These are phyloP conservation scores for Gobius niger DNA, from an alignment of 2,113 vertebrate genomes.

Conservation along the genomic window DNA sequence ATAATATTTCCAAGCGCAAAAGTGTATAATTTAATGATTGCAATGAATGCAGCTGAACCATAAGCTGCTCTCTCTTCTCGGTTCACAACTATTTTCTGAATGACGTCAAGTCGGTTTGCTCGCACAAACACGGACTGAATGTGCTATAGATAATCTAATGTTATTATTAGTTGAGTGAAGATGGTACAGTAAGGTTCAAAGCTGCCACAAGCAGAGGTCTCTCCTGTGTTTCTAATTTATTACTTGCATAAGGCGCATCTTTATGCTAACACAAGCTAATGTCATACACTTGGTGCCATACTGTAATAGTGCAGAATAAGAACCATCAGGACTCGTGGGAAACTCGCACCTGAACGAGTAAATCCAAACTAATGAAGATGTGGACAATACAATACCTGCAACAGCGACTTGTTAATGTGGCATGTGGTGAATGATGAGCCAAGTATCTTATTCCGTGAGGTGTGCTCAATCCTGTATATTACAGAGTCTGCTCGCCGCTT, in stretches of 20 bases:
- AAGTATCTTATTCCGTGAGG: conserved; percentile 37
- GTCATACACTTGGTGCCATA: conserved; percentile 3
- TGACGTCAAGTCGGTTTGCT: too few species aligned
- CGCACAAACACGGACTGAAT: too few species aligned
- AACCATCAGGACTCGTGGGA: neutral
- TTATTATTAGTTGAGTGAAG: too few species aligned
- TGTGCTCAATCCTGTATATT: conserved; percentile 20
- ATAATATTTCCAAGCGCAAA: neutral
- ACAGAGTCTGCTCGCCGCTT: conserved; percentile 39
- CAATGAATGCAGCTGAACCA: neutral
- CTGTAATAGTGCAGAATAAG: conserved; percentile 5
- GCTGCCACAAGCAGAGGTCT: neutral
- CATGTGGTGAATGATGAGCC: conserved; percentile 20
- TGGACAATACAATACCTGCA: conserved; percentile 3
- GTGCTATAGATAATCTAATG: too few species aligned
- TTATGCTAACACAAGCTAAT: conserved; percentile 1
- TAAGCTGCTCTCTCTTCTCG: neutral
- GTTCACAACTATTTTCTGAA: too few species aligned
- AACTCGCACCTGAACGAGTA: neutral
- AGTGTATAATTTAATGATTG: neutral
- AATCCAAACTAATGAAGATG: conserved; percentile 12
- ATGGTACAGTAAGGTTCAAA: too few species aligned
- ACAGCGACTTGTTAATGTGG: conserved; percentile 33
- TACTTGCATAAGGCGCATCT: neutral
- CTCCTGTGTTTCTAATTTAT: neutral